phyloP scores from a whole-genome alignment of 1,140 invertebrate species.

The Dryas iulia region DNA sequence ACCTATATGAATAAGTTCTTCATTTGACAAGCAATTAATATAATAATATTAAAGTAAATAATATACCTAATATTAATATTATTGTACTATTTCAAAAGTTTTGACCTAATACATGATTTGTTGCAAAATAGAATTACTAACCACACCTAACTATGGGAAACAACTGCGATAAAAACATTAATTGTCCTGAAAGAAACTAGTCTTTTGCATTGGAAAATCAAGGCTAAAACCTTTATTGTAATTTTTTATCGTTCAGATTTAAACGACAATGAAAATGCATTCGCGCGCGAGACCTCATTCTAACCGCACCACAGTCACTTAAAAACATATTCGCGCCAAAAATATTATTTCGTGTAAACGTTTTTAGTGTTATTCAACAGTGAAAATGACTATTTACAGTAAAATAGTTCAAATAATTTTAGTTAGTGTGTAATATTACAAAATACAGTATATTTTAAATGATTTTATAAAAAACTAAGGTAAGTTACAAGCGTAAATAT shows the following conservation, averaged over 20 bases:
- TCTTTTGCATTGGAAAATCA: slow-evolving; percentile 46
- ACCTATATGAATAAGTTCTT: no score
- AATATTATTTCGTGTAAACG: background rate
- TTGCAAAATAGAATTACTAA: background rate
- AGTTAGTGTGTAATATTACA: slow-evolving; percentile 56
- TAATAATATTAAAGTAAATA: no score
- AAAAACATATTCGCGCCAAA: slow-evolving; percentile 18
- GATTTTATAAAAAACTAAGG: background rate
- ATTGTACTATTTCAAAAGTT: background rate
- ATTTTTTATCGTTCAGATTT: slow-evolving; percentile 28
- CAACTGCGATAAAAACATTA: slow-evolving; percentile 16
- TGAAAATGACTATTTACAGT: slow-evolving; percentile 75
- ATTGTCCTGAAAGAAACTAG: slow-evolving; percentile 22
- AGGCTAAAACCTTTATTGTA: slow-evolving; percentile 41
- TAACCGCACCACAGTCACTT: slow-evolving; percentile 5
- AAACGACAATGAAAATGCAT: slow-evolving; percentile 41
- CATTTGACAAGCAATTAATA: no score
- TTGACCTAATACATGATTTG: background rate
- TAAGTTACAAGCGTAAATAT: background rate
- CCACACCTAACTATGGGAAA: slow-evolving; percentile 2
- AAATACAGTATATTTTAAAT: background rate
- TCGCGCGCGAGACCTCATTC: slow-evolving; percentile 18
- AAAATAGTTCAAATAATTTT: slow-evolving; percentile 78
- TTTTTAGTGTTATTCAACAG: background rate
- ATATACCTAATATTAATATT: background rate